phyloP scores from a whole-genome alignment of 92 coral and sea anemone genomes.

The Siderastrea siderea region DNA sequence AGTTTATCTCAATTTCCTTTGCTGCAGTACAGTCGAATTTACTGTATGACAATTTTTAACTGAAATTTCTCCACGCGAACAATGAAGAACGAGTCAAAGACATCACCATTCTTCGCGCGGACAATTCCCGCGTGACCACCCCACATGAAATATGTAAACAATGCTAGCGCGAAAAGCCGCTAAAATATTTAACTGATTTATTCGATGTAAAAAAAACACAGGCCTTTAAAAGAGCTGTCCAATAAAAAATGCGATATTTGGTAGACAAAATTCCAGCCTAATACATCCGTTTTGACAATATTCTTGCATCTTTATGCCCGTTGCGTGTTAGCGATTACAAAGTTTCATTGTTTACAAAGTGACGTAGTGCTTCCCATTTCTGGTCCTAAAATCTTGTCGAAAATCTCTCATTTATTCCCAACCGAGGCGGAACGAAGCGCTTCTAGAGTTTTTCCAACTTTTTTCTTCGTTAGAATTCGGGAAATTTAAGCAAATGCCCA shows the following conservation, averaged over 20 bases:
- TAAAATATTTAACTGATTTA: slow-evolving; percentile 59
- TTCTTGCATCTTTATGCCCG: slow-evolving; percentile 10
- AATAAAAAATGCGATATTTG: background rate
- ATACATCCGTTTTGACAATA: slow-evolving; percentile 21
- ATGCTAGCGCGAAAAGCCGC: slow-evolving; percentile 54
- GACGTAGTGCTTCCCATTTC: slow-evolving; percentile 51
- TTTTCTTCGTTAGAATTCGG: slow-evolving; percentile 1
- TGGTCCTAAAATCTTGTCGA: slow-evolving; percentile 36
- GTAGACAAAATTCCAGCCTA: background rate
- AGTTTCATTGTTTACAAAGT: slow-evolving; percentile 64
- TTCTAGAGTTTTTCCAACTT: slow-evolving; percentile 22
- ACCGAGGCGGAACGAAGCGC: slow-evolving; percentile 18
- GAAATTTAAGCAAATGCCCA: slow-evolving; percentile 21
- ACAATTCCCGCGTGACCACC: slow-evolving; percentile 80
- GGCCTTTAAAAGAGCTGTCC: background rate
- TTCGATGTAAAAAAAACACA: slow-evolving; percentile 25
- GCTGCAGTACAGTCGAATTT: background rate
- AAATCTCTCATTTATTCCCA: slow-evolving; percentile 35
- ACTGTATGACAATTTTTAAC: background rate
- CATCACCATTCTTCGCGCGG: slow-evolving; percentile 61
- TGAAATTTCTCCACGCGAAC: slow-evolving; percentile 19
- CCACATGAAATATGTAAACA: slow-evolving; percentile 81
- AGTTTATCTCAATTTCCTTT: slow-evolving; percentile 1
- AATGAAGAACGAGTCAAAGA: slow-evolving; percentile 11
- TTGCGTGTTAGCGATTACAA: slow-evolving; percentile 55